Percentiles rank a stretch among this genome's conserved stretches.
Evolutionary conservation across 2,888 invertebrate genomes (phyloP).

Genomic region (Caenorhabditis becei): DNA sequence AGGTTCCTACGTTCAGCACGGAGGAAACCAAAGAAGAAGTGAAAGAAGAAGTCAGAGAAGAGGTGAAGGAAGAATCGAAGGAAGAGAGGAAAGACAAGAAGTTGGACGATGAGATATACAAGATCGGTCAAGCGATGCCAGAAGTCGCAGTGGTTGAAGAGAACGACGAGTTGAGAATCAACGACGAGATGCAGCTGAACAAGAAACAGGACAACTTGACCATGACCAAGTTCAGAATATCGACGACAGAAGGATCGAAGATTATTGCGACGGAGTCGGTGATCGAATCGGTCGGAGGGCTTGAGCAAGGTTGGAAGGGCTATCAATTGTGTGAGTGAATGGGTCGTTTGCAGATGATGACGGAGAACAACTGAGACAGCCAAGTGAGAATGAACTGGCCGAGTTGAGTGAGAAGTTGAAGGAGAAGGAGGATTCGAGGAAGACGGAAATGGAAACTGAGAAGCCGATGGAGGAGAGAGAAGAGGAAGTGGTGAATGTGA

Average conservation of each 20-base stretch:
- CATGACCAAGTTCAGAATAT: background rate
- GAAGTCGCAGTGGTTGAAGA: background rate
- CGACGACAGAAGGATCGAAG: constrained; percentile 1
- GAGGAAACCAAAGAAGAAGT: background rate
- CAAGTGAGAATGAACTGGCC: constrained; percentile 21
- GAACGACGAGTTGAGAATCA: constrained; percentile 13
- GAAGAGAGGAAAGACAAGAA: constrained; percentile 20
- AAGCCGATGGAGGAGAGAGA: background rate
- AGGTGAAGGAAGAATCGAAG: background rate
- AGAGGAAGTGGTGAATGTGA: background rate
- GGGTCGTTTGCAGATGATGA: constrained; percentile 17
- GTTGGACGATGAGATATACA: constrained; percentile 23
- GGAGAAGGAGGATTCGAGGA: background rate
- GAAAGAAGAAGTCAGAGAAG: constrained; percentile 30
- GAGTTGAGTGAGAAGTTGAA: constrained; percentile 16
- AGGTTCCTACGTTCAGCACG: background rate
- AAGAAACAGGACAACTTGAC: constrained; percentile 19
- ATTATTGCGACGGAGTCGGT: background rate
- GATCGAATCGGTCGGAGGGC: constrained; percentile 5
- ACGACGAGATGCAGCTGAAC: constrained; percentile 36
- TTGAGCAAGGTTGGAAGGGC: constrained; percentile 19
- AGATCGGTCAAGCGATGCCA: constrained; percentile 22
- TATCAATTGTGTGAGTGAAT: constrained; percentile 12
- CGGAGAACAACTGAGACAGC: constrained; percentile 29
- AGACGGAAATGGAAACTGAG: background rate